These are phyloP conservation scores for Gnathonemus echidnorhynchus DNA, from an alignment of 2,113 vertebrate species.

Conservation along the genomic window DNA sequence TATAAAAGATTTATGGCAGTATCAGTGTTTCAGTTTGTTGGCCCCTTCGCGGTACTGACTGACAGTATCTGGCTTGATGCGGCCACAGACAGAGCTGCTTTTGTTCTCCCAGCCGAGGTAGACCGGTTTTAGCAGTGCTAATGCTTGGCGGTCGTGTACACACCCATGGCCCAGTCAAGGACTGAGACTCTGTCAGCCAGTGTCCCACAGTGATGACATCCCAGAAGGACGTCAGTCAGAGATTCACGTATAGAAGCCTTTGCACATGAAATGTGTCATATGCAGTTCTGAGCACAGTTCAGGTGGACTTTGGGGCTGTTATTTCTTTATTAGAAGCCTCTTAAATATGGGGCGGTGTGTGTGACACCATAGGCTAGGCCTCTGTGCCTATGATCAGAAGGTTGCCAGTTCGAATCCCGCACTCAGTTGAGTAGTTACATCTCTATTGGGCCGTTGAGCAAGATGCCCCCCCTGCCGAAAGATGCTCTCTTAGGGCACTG, in stretches of 20 bases:
- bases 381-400: background rate
- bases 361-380: background rate
- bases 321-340: background rate
- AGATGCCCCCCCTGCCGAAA: background rate
- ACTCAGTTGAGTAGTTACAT: background rate
- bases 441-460: background rate
- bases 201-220: background rate
- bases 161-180: background rate
- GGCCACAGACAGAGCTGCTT: background rate
- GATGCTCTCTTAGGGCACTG: background rate
- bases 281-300: background rate
- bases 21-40: background rate
- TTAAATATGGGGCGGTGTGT: background rate
- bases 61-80: conserved; percentile 11
- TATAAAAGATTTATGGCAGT: conserved; percentile 70
- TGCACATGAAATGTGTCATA: background rate
- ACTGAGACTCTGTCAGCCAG: background rate
- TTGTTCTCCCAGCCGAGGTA: background rate
- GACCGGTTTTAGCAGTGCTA: background rate
- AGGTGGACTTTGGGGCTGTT: background rate
- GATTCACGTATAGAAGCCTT: background rate
- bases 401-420: background rate
- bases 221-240: background rate
- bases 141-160: background rate
- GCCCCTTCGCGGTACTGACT: background rate